A percentile compares a stretch with the other conserved stretches of the same genome.
phyloP scores from a whole-genome alignment of 2,888 invertebrate species.

The Parapristionchus giblindavisi region DNA sequence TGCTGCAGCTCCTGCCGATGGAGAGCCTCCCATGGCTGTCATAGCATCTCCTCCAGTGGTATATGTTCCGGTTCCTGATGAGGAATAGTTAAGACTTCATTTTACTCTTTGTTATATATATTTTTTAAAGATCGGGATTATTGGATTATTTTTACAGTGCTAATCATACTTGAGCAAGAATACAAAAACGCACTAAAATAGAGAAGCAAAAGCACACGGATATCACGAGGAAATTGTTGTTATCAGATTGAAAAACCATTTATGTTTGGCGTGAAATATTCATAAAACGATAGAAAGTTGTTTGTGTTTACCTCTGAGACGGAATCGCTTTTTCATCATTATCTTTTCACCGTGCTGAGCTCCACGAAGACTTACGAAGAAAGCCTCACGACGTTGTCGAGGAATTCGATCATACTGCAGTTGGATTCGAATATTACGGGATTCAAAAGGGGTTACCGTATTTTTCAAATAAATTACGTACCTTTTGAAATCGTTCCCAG shows the following conservation, averaged over 20 bases:
- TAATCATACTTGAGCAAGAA: no score
- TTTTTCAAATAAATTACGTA: neutral
- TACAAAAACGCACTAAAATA: no score
- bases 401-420: conserved; percentile 10
- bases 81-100: neutral
- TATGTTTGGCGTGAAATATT: no score
- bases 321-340: neutral
- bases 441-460: neutral
- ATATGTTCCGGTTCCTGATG: conserved; percentile 37
- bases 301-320: neutral
- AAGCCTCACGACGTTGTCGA: conserved; percentile 1
- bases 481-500: conserved; percentile 1
- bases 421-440: neutral
- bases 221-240: no score
- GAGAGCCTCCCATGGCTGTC: conserved; percentile 31
- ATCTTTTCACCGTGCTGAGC: neutral
- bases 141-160: no score
- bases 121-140: no score
- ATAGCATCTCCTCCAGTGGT: conserved; percentile 20
- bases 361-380: conserved; percentile 10
- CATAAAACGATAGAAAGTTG: neutral
- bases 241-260: no score
- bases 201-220: no score
- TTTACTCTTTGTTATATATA: no score
- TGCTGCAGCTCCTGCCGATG: neutral